These are phyloP conservation scores for Drosophila austrosaltans DNA, from an alignment of 2,888 invertebrate species.

Conservation along the genomic window DNA sequence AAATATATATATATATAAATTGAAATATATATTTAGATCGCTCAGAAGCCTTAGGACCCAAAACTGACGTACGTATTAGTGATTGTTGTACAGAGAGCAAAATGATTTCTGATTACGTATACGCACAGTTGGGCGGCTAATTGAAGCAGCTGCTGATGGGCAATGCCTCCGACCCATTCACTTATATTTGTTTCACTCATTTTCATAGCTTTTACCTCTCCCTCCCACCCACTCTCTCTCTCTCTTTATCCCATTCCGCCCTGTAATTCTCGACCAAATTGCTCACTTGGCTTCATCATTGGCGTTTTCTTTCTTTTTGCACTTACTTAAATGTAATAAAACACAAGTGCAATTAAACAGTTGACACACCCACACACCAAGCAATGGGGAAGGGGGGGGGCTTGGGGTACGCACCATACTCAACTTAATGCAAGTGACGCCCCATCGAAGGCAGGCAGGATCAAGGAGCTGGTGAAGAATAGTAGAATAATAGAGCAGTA, in stretches of 20 bases:
- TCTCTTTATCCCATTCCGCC: background rate
- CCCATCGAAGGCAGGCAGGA: background rate
- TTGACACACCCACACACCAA: constrained; percentile 52
- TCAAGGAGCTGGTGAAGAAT: background rate
- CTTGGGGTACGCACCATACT: constrained; percentile 22
- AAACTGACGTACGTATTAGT: constrained; percentile 37
- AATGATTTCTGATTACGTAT: constrained; percentile 52
- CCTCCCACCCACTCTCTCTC: background rate
- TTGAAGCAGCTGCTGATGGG: constrained; percentile 21
- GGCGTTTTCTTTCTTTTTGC: constrained; percentile 17
- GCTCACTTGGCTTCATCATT: constrained; percentile 42
- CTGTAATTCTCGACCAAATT: constrained; percentile 59
- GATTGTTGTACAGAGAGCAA: background rate
- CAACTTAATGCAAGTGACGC: constrained; percentile 1
- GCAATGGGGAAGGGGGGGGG: constrained; percentile 4
- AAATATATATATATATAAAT: constrained; percentile 18
- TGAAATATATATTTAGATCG: constrained; percentile 11
- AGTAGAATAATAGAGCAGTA: background rate
- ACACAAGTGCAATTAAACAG: constrained; percentile 72
- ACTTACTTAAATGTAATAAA: constrained; percentile 69
- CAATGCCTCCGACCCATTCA: background rate
- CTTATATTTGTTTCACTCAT: background rate
- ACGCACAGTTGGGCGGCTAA: constrained; percentile 53
- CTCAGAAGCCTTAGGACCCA: constrained; percentile 39
- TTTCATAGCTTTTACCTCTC: background rate